phyloP scores from a whole-genome alignment of 1,140 invertebrate genomes.

The Trissolcus basalis region DNA sequence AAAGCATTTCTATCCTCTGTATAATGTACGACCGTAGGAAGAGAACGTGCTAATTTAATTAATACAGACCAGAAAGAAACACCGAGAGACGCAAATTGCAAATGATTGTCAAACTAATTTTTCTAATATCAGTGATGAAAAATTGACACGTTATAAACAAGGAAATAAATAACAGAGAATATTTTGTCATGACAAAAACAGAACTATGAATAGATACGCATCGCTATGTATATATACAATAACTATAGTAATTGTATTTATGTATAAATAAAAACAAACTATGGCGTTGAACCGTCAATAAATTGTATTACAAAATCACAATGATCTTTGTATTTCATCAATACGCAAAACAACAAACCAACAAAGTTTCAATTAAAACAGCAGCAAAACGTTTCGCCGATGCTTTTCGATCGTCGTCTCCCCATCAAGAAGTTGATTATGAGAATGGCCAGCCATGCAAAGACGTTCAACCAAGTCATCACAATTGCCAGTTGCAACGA shows the following conservation, averaged over 20 bases:
- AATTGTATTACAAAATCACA: constrained; percentile 53
- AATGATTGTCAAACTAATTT: constrained; percentile 20
- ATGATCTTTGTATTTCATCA: background rate
- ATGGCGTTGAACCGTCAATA: constrained; percentile 55
- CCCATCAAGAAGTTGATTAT: constrained; percentile 77
- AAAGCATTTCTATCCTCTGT: no score
- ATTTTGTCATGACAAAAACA: constrained; percentile 56
- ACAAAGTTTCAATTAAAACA: background rate
- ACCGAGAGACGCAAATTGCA: no score
- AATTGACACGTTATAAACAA: constrained; percentile 16
- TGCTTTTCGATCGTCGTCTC: constrained; percentile 59
- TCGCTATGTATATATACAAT: constrained; percentile 60
- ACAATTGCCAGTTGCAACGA: constrained; percentile 79
- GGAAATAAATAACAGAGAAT: constrained; percentile 54
- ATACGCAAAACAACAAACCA: background rate
- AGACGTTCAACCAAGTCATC: constrained; percentile 78
- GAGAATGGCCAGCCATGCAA: constrained; percentile 76
- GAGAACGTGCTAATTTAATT: no score
- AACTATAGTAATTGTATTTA: constrained; percentile 61
- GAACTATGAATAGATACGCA: constrained; percentile 32
- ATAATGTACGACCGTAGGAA: no score
- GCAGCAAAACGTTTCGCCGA: constrained; percentile 59
- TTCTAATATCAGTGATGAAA: constrained; percentile 26
- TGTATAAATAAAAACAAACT: constrained; percentile 52
- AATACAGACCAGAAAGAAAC: no score